Evolutionary conservation across 2,113 vertebrate genomes (phyloP).

Genomic region (Labeo rohita): DNA sequence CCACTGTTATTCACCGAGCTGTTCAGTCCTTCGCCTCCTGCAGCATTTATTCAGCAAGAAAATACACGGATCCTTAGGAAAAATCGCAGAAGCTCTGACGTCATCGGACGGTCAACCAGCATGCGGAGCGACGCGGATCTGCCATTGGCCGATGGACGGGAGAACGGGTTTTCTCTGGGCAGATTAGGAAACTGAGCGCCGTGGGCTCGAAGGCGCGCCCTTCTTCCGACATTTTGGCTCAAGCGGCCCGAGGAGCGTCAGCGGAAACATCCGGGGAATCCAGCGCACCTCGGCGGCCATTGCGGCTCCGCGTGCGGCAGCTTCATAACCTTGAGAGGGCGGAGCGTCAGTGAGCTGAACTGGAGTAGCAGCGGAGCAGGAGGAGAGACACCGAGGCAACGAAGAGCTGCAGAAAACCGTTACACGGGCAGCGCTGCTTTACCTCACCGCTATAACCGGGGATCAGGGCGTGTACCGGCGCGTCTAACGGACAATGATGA

Average conservation of each 20-base stretch:
- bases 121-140: not conserved
- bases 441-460: constrained; percentile 48
- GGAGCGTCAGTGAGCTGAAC: constrained; percentile 73
- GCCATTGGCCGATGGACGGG: constrained; percentile 44
- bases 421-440: constrained; percentile 47
- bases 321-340: constrained; percentile 72
- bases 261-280: constrained; percentile 20
- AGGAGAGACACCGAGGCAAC: constrained; percentile 66
- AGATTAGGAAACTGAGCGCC: constrained; percentile 70
- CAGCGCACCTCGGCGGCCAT: constrained; percentile 58
- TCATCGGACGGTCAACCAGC: constrained; percentile 66
- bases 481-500: constrained; percentile 20
- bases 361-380: constrained; percentile 70
- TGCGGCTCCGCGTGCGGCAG: constrained; percentile 66
- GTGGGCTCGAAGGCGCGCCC: constrained; percentile 46
- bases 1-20: not conserved
- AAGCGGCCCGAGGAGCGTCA: too few relatives aligned
- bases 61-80: constrained; percentile 49
- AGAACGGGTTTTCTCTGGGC: constrained; percentile 33
- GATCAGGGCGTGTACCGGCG: constrained; percentile 45
- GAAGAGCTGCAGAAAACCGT: constrained; percentile 57
- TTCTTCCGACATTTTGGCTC: constrained; percentile 74
- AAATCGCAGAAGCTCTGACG: constrained; percentile 67
- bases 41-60: not conserved
- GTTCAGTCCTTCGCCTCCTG: not conserved